Evolutionary conservation across 2,888 invertebrate genomes (phyloP).

Genomic region (Iselma pallidipennis): DNA sequence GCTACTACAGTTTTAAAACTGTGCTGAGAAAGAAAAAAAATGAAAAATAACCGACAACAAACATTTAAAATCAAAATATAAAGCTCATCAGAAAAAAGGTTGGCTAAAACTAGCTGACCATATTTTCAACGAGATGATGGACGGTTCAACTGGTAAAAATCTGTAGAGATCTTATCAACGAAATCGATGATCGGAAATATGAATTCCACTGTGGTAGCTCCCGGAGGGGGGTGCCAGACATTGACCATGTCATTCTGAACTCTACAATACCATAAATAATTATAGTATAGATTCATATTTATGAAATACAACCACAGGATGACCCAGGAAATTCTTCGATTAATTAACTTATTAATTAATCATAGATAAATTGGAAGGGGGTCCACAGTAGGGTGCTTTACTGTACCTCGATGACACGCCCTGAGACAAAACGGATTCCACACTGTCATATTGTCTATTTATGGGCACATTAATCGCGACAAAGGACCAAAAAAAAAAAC

Average conservation of each 20-base stretch:
- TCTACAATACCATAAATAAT: constrained; percentile 14
- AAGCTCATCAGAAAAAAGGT: too few relatives aligned
- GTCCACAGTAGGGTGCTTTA: neutral
- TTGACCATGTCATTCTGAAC: constrained; percentile 33
- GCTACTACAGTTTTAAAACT: neutral
- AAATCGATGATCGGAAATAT: constrained; percentile 56
- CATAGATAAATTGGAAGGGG: constrained; percentile 2
- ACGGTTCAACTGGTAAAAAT: constrained; percentile 27
- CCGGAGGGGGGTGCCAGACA: constrained; percentile 37
- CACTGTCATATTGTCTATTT: neutral
- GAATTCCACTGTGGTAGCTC: constrained; percentile 50
- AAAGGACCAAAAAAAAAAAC: neutral
- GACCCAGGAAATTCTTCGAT: neutral
- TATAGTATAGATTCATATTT: constrained; percentile 6
- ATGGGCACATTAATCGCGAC: neutral
- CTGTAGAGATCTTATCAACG: constrained; percentile 53
- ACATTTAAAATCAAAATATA: too few relatives aligned
- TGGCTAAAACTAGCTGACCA: too few relatives aligned
- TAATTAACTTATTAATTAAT: constrained; percentile 27
- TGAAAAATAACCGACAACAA: too few relatives aligned
- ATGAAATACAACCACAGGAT: neutral
- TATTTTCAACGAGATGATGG: constrained; percentile 23
- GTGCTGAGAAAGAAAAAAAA: constrained; percentile 15
- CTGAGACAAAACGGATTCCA: neutral
- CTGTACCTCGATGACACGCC: neutral